Base-by-base conservation (phyloP, 1,140 invertebrate genomes). In the Batillaria attramentaria region DNA sequence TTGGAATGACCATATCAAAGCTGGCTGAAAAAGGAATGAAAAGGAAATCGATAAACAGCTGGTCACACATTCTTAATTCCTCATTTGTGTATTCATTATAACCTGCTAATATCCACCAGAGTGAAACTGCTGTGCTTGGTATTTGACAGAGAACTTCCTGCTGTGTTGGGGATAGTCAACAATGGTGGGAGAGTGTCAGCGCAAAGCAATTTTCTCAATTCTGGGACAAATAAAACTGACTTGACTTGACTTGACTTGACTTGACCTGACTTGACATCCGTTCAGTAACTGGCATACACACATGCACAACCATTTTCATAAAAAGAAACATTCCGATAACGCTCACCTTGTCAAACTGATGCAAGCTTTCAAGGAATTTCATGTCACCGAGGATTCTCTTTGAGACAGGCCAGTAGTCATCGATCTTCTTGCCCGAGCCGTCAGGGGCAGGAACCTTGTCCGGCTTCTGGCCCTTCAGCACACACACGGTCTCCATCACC, bases 351-450 rank as follows among this genome's bases (percentile, higher is more conserved):
- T 92, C 91, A 84, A 86, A 92, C 16, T 83, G 84, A 31, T 87
- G 83, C 37, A 92, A 81, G 54, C 81, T 83, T 79, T 92, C 91
- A 18, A 92, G 81, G 81, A 92, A 92, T 80, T 91, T 91, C 89
- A 91, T 91, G 81, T 91, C 91, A 66, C 91, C 89, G 28, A 92
- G 84, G 79, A 91, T 84, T 83, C 87, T 90, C 84, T 91, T 90
- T 13, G 91, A 88, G 37, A 90, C 90, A 8, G 86, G 87, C 91
- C 91, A 92, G 87, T 81, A 92, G 60, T 92, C 91, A 69, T 92
- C 91, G 78, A 91, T 91, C 84, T 91, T 91, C 81, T 91, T 91
- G 10, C 91, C 91, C 20, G 86, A 87, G 37, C 90, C 90, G 39
- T 83, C 84, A 10, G 91, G 90, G 83, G 91, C 91, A 28, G 87